Percentiles rank a stretch among this genome's conserved stretches.
These are phyloP conservation scores for Plutella xylostella DNA, from an alignment of 2,888 invertebrate species.

Conservation along the genomic window DNA sequence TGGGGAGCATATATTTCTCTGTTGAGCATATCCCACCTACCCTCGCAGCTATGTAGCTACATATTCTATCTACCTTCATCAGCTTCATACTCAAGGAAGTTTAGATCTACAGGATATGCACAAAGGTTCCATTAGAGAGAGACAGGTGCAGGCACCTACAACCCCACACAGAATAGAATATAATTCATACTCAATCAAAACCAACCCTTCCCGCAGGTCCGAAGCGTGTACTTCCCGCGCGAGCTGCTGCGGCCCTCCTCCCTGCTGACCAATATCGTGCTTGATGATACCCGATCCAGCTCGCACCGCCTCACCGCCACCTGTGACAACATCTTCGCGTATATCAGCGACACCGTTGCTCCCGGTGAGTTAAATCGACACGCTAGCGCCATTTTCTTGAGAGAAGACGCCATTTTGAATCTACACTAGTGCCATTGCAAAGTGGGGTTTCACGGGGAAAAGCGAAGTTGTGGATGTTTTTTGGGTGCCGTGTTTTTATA, in stretches of 20 bases:
- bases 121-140: no score
- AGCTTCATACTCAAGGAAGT: no score
- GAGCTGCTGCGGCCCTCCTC: conserved; percentile 80
- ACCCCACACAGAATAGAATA: no score
- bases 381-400: no score
- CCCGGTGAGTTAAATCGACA: conserved; percentile 69
- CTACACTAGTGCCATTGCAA: background rate
- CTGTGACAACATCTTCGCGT: conserved; percentile 83
- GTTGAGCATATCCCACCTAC: no score
- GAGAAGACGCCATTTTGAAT: background rate
- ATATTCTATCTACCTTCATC: no score
- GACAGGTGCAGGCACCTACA: no score
- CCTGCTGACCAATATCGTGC: conserved; percentile 81
- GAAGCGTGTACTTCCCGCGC: conserved; percentile 79
- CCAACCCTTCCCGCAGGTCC: conserved; percentile 32
- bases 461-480: background rate
- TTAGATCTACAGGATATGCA: background rate
- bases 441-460: background rate
- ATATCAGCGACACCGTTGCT: conserved; percentile 85
- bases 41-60: no score
- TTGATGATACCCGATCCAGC: conserved; percentile 78
- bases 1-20: no score
- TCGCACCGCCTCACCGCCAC: conserved; percentile 54
- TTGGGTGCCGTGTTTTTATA: no score
- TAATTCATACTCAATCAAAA: background rate